Evolutionary conservation across 1,140 invertebrate genomes (phyloP), one percentile per base, ranked within the genome.

Genomic region (Bombus waltoni): DNA sequence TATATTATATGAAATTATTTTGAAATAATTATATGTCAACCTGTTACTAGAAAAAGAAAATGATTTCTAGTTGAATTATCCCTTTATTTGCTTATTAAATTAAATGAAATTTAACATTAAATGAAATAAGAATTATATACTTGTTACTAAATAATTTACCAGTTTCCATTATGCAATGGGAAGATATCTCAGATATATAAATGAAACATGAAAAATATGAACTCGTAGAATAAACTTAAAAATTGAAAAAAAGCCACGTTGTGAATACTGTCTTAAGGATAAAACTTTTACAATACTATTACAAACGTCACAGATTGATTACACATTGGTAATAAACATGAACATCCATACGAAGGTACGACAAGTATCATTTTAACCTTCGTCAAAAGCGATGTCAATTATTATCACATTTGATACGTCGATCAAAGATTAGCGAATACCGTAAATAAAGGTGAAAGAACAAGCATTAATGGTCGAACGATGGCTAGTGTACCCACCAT

Each of bases 401-500:
- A 18, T 35, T 8, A 18, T 8, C n/a, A 6, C n/a, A 18, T 35
- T 22, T 25, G 6, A 8, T 18, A 18, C n/a, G 32, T 35, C 65
- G 35, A 35, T 35, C 25, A 72, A 74, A 3, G 3, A 44, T 66
- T 32, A 44, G 3, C 32, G 80, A 75, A 35, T 22, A 25, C 6
- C 38, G 44, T 40, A 47, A 68, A 66, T 32, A 47, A 76, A 38
- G 38, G 38, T n/a, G 53, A 71, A 78, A 85, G 88, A 70, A 75
- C 22, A 40, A 32, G n/a, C 35, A 81, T 70, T 83, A 89, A 86
- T 78, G 87, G 71, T 75, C 66, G 53, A 62, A 18, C 57, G 75
- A 81, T 74, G 53, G 66, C 59, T 40, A 44, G 32, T 72, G 47
- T 42, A 53, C 25, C 87, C 73, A 81, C 90, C 91, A 93, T 94